These are phyloP conservation scores for Meloidogyne chitwoodi DNA, from an alignment of 1,140 invertebrate species.

Conservation along the genomic window DNA sequence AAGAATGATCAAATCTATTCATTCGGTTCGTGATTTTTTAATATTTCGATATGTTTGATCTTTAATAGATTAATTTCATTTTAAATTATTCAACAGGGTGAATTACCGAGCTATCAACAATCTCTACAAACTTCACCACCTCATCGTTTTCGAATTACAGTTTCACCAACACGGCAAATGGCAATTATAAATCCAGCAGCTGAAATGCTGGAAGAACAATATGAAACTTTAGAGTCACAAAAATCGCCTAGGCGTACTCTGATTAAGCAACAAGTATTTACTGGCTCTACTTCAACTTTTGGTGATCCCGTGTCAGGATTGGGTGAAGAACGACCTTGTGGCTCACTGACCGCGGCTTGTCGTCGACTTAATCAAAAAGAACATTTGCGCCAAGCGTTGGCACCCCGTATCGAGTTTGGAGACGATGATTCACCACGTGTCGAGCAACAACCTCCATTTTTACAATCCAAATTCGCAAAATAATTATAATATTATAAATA, in stretches of 20 bases:
- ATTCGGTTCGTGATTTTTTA: constrained; percentile 7
- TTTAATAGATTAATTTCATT: background rate
- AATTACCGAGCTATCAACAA: background rate
- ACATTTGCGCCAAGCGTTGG: background rate
- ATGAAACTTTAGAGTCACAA: background rate
- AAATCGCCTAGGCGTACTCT: constrained; percentile 22
- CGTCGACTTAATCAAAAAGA: background rate
- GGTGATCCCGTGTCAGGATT: background rate
- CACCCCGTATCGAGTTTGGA: constrained; percentile 35
- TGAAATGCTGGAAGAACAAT: background rate
- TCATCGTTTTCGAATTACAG: constrained; percentile 37
- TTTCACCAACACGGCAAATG: constrained; percentile 39
- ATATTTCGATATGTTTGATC: background rate
- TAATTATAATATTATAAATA: background rate
- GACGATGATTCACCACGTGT: constrained; percentile 42
- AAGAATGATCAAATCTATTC: constrained; percentile 33
- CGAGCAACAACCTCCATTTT: constrained; percentile 11
- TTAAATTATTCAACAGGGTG: background rate
- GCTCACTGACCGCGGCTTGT: background rate
- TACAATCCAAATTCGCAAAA: background rate
- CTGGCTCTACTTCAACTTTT: constrained; percentile 36
- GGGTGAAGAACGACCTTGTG: background rate
- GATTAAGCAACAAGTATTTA: constrained; percentile 44
- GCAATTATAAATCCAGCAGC: background rate
- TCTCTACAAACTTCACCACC: constrained; percentile 18